Conservation (phyloP, 2,113 vertebrate genomes). For the Ictalurus furcatus region DNA sequence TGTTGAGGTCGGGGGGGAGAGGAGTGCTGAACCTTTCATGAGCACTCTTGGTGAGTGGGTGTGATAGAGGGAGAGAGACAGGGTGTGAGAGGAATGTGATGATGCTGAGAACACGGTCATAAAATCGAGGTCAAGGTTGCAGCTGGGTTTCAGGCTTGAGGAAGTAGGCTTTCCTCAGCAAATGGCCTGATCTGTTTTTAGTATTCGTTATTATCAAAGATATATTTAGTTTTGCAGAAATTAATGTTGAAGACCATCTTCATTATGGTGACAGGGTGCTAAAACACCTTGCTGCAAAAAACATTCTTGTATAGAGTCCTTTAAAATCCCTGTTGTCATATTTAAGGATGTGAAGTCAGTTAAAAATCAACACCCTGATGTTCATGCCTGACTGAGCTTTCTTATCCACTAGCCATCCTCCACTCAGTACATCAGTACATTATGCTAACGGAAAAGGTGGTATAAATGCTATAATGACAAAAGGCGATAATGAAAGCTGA, state of each 20-base stretch:
- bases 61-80: conserved; percentile 23
- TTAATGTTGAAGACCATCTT: not conserved
- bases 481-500: not conserved
- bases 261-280: not conserved
- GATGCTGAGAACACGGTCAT: conserved; percentile 32
- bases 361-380: not conserved
- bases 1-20: conserved; percentile 44
- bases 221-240: not conserved
- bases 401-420: not conserved
- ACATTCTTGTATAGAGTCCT: not conserved
- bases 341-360: not conserved
- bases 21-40: conserved; percentile 41
- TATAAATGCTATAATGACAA: conserved; percentile 30
- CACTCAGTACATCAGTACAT: conserved; percentile 47
- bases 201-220: conserved; percentile 17
- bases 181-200: not conserved
- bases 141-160: not conserved
- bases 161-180: not conserved
- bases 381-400: conserved; percentile 33
- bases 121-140: conserved; percentile 47
- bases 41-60: conserved; percentile 34
- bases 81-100: conserved; percentile 44
- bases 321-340: conserved; percentile 32
- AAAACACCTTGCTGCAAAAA: conserved; percentile 6
- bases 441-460: conserved; percentile 36